Percentiles rank a stretch among this genome's conserved stretches.
Evolutionary conservation across 2,113 vertebrate species (phyloP).

Genomic region (Myotis davidii): DNA sequence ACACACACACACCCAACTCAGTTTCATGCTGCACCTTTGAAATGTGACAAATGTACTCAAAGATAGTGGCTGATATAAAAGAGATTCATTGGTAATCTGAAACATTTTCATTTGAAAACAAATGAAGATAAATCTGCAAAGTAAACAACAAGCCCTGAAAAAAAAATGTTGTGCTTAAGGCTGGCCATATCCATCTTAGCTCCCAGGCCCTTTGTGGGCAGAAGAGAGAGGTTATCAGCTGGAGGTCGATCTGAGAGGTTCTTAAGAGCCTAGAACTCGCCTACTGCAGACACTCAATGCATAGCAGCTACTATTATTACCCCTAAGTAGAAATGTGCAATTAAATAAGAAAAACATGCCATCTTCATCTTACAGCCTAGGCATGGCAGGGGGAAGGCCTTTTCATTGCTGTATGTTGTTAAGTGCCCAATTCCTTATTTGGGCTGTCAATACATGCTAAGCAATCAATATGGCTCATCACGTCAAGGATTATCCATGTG

Average conservation of each 20-base stretch:
- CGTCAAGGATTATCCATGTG: not conserved
- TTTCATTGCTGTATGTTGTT: not conserved
- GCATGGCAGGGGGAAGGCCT: too few relatives aligned
- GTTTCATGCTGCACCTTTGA: not conserved
- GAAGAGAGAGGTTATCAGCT: not conserved
- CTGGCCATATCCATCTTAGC: not conserved
- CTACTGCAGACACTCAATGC: not conserved
- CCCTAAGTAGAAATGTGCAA: not conserved
- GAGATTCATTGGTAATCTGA: not conserved
- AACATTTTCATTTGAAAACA: slow-evolving; percentile 47
- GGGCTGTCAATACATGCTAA: not conserved
- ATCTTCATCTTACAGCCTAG: not conserved
- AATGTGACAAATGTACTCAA: not conserved
- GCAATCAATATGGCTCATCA: not conserved
- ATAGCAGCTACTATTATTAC: not conserved
- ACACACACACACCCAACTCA: not conserved
- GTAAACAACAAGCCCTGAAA: not conserved
- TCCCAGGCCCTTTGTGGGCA: not conserved
- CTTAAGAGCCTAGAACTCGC: not conserved
- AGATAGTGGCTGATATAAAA: not conserved
- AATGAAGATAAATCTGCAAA: not conserved
- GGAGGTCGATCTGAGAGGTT: not conserved
- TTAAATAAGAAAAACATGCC: not conserved
- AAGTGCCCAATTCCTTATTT: not conserved
- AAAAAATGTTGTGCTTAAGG: not conserved